Base-by-base conservation (phyloP, 2,888 invertebrate species). In the Chloroclystis v-ata region DNA sequence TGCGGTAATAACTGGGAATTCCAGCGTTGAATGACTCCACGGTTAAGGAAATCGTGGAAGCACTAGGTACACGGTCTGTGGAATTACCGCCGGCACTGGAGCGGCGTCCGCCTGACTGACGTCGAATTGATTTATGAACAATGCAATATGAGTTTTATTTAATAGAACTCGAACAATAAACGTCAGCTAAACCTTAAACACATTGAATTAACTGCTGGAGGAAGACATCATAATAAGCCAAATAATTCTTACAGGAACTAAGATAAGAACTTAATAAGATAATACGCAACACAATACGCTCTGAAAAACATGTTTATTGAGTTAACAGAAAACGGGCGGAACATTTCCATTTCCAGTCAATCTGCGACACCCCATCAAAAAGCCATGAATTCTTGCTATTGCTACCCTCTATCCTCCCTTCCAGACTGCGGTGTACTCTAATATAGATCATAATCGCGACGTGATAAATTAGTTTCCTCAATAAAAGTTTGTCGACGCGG, bases 1-100 rank as follows among this genome's bases (percentile, higher is more conserved):
- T 77, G 73, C 78, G 61, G 75, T 78, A 78, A 75, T 81, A 78
- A 78, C 77, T 74, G 86, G 86, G 75, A 86, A 85, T 83, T 81
- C 86, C 86, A 80, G 77, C n/a, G n/a, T n/a, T n/a, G 72, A 83
- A 67, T 62, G 60, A 73, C 58, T 65, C 59, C 61, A 70, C 63
- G 67, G 55, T 24, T 29, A 43, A 41, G 44, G 29, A 44, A 39
- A 49, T 49, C 48, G 45, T 49, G 37, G 44, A 61, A 72, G 72
- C 68, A 35, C 48, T 43, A 73, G 63, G 67, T 64, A 63, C 63
- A 63, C 41, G 43, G 60, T 59, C 61, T 60, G 51, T 68, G 85
- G 82, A 75, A 84, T 82, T 80, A 81, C 80, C 84, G 63, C 56
- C 81, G 63, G 59, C 46, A 47, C 24, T 33, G 37, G 46, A 38